Conservation (phyloP, 2,888 invertebrate genomes). For the Fragum whitleyi region DNA sequence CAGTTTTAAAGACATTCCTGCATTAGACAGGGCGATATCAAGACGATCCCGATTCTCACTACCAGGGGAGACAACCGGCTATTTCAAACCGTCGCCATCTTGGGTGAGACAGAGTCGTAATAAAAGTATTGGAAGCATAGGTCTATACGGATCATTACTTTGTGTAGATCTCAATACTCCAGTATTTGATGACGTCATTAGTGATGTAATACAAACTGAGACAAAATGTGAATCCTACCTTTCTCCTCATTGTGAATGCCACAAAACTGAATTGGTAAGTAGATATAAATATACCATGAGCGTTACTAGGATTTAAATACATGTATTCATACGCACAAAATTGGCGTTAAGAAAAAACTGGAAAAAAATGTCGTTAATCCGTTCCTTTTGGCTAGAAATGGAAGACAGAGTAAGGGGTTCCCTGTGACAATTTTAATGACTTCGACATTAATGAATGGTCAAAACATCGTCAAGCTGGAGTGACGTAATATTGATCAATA, state of each 20-base stretch:
- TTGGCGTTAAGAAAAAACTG: too few relatives aligned
- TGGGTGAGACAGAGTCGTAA: slow-evolving; percentile 6
- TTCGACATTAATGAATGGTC: too few relatives aligned
- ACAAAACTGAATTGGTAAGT: slow-evolving; percentile 13
- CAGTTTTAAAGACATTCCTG: not conserved
- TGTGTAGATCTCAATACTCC: slow-evolving; percentile 9
- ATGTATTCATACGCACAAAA: too few relatives aligned
- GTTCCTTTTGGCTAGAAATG: too few relatives aligned
- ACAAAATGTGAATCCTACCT: slow-evolving; percentile 10
- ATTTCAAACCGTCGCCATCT: slow-evolving; percentile 20
- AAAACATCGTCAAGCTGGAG: too few relatives aligned
- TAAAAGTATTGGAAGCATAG: slow-evolving; percentile 14
- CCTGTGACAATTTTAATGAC: too few relatives aligned
- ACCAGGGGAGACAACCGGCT: slow-evolving; percentile 10
- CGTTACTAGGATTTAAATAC: too few relatives aligned
- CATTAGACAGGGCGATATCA: not conserved
- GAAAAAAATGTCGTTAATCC: too few relatives aligned
- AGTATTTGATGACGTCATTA: slow-evolving; percentile 4
- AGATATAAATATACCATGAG: too few relatives aligned
- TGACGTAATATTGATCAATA: too few relatives aligned
- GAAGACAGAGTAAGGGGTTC: too few relatives aligned
- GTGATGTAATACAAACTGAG: not conserved
- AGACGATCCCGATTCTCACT: not conserved
- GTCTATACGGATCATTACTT: slow-evolving; percentile 3
- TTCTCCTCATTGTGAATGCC: slow-evolving; percentile 19